Conservation (phyloP, 1,140 invertebrate genomes). For the Dysdera silvatica region DNA sequence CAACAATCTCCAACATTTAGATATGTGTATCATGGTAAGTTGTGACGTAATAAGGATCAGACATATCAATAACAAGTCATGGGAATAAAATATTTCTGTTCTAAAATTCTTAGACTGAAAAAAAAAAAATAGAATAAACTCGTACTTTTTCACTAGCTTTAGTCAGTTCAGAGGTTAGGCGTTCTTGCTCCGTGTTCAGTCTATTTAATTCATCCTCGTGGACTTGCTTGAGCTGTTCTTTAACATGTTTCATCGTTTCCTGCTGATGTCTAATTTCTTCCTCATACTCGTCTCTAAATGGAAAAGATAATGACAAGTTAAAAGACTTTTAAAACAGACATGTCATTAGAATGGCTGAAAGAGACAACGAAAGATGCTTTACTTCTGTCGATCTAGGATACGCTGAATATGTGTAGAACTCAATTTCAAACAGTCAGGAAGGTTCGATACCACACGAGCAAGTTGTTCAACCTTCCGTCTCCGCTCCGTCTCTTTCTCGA, state of each 20-base stretch:
- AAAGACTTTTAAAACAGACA: neutral
- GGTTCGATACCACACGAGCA: conserved; percentile 25
- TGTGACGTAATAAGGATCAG: no score
- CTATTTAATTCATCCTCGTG: conserved; percentile 27
- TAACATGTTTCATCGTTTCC: conserved; percentile 25
- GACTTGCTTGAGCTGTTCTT: conserved; percentile 27
- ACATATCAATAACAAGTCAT: neutral
- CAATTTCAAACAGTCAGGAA: conserved; percentile 30
- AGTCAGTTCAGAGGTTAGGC: conserved; percentile 17
- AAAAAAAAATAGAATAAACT: neutral
- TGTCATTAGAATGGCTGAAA: no score
- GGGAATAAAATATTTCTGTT: neutral
- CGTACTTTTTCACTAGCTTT: conserved; percentile 23
- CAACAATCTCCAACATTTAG: no score
- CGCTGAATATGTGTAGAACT: conserved; percentile 27
- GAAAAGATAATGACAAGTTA: neutral
- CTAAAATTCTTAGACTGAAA: neutral
- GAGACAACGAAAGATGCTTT: neutral
- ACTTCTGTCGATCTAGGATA: conserved; percentile 28
- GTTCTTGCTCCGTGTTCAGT: conserved; percentile 15
- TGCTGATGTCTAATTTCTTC: conserved; percentile 28
- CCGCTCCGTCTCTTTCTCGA: conserved; percentile 24
- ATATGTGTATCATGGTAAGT: no score
- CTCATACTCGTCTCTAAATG: conserved; percentile 26
- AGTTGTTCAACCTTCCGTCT: conserved; percentile 25